Base-by-base conservation (phyloP, 2,888 invertebrate genomes). In the Athalia circularis region DNA sequence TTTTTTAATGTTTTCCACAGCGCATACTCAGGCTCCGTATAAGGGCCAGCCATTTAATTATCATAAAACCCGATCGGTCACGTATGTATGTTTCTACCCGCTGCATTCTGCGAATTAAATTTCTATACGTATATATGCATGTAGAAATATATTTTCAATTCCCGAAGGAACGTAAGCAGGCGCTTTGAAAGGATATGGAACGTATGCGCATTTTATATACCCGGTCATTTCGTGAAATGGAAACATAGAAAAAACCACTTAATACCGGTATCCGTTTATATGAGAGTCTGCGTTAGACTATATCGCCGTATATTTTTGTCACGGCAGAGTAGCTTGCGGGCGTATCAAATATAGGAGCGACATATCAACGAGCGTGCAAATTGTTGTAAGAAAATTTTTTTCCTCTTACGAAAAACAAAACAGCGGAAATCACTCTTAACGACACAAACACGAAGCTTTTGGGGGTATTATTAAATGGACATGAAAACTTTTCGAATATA, bases 401-500 rank as follows among this genome's bases (percentile, higher is more conserved):
- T 1, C 57, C 13, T n/a, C 29, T 11, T 13, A 3, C 45, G 29
- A 45, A 2, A 29, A 29, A 29, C 29, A 29, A 72, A 45, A 45
- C 59, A 59, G 13, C 70, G 7, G 8, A 57, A 72, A 45, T 45
- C 47, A 64, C 43, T 64, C 2, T 72, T 47, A 43, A 72, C 59
- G 45, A 72, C 57, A 29, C 29, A 45, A 72, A 57, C 43, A 57
- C 72, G 54, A 4, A 72, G 29, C 29, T 29, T 29, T 29, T 29
- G 29, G 47, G 7, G 29, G 59, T 72, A 13, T 72, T 72, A 68
- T 68, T 68, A 68, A 68, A 52, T 54, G 59, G 72, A 72, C 59
- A 59, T 61, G 59, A 72, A 72, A 59, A 72, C 50, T 72, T 72
- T 45, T 15, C 29, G 72, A 57, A 61, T 72, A 72, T 13, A 72